A percentile compares a stretch with the other conserved stretches of the same genome.
Evolutionary conservation across 2,113 vertebrate genomes (phyloP).

Genomic region (Apaloderma vittatum): DNA sequence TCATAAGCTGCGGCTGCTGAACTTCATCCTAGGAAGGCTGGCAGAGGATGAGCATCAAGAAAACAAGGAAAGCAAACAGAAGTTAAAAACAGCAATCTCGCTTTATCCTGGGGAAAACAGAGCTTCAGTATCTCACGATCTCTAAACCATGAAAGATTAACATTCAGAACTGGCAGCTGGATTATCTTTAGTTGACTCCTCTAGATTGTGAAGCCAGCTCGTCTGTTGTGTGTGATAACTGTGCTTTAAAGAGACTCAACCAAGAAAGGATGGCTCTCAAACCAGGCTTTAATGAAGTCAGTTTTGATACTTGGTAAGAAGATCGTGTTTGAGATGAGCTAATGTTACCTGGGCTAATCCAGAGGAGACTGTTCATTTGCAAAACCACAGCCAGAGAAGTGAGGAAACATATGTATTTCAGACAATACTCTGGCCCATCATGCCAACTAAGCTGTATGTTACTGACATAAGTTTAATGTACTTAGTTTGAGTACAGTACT

Average conservation of each 20-base stretch:
- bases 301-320: not conserved
- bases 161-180: not conserved
- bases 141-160: not conserved
- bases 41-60: not conserved
- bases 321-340: not conserved
- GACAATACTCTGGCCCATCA: rapidly evolving
- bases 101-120: not conserved
- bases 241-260: not conserved
- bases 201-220: not conserved
- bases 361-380: not conserved
- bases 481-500: not conserved
- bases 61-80: not conserved
- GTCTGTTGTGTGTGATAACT: not conserved
- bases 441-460: not conserved
- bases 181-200: not conserved
- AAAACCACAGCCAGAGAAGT: not conserved
- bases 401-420: not conserved
- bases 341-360: not conserved
- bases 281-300: not conserved
- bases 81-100: not conserved
- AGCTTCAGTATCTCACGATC: not conserved
- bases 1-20: not conserved
- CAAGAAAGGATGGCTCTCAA: not conserved
- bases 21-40: not conserved
- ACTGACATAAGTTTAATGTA: not conserved